Evolutionary conservation across 2,888 invertebrate species (phyloP).

Genomic region (Cristatella mucedo): DNA sequence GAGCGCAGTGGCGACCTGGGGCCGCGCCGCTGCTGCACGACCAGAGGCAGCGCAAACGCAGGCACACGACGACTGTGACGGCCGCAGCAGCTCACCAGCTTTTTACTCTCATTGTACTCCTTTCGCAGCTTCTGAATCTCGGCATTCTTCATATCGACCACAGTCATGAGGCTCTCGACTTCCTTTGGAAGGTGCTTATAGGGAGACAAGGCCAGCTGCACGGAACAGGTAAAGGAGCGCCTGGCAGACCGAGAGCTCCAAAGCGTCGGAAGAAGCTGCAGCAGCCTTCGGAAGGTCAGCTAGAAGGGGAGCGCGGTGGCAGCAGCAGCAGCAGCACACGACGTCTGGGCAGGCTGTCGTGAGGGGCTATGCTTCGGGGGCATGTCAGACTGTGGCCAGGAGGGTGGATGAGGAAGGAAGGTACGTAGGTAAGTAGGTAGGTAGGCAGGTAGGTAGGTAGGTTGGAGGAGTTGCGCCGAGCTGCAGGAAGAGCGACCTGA

Average conservation of each 20-base stretch:
- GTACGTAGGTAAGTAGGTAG: not conserved
- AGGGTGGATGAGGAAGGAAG: not conserved
- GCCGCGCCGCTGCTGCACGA: no score
- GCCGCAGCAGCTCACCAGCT: constrained; percentile 43
- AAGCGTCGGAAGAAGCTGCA: not conserved
- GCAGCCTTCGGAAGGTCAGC: not conserved
- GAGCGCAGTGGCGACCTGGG: no score
- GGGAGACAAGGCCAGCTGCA: constrained; percentile 27
- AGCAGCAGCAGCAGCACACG: no score
- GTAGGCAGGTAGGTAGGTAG: not conserved
- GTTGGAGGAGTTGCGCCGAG: constrained; percentile 21
- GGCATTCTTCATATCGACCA: constrained; percentile 69
- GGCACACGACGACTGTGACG: no score
- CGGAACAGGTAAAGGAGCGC: no score
- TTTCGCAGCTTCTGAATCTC: constrained; percentile 58
- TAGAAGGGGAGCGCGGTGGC: not conserved
- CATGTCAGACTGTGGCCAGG: no score
- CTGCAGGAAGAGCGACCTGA: constrained; percentile 28
- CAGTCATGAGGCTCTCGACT: constrained; percentile 66
- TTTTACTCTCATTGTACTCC: constrained; percentile 46
- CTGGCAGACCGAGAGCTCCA: not conserved
- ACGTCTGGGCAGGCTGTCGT: no score
- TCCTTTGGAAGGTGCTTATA: constrained; percentile 48
- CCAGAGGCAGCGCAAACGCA: no score
- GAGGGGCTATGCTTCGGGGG: no score